A percentile compares a stretch with the other conserved stretches of the same genome.
Evolutionary conservation across 2,888 invertebrate genomes (phyloP).

Genomic region (Drosophila merina): DNA sequence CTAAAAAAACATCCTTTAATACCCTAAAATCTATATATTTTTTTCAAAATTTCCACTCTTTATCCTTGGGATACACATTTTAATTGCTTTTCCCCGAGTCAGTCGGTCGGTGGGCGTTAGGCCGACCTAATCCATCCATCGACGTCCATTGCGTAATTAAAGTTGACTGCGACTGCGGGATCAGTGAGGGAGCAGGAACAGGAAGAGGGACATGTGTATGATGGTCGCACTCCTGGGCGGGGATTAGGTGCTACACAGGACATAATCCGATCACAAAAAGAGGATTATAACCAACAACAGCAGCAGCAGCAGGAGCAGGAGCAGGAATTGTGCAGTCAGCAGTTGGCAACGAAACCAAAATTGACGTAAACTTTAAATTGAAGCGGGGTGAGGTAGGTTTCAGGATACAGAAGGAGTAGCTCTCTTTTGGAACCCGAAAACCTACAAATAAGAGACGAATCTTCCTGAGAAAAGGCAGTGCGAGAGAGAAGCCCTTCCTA

Average conservation of each 20-base stretch:
- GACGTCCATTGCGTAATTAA: conserved; percentile 67
- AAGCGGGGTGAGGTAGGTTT: conserved; percentile 12
- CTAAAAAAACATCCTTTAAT: not conserved
- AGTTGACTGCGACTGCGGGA: conserved; percentile 69
- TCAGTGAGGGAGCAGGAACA: conserved; percentile 52
- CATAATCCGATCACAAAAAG: conserved; percentile 79
- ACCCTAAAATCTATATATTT: not conserved
- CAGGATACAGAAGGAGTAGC: conserved; percentile 22
- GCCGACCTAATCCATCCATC: conserved; percentile 67
- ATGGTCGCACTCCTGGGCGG: conserved; percentile 30
- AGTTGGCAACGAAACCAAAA: conserved; percentile 17
- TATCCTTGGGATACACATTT: conserved; percentile 62
- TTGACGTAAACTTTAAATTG: conserved; percentile 66
- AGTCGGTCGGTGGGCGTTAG: conserved; percentile 47
- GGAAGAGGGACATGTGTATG: conserved; percentile 24
- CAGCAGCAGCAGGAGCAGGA: conserved; percentile 56
- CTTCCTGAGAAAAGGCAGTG: conserved; percentile 24
- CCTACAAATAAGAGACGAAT: conserved; percentile 14
- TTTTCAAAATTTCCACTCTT: conserved; percentile 11
- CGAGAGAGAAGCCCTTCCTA: not conserved
- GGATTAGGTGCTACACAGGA: conserved; percentile 72
- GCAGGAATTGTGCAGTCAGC: conserved; percentile 38
- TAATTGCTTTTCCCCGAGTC: conserved; percentile 73
- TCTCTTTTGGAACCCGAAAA: no score
- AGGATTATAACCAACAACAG: conserved; percentile 72